These are phyloP conservation scores for Listronotus oregonensis DNA, from an alignment of 1,140 invertebrate genomes.

Conservation along the genomic window DNA sequence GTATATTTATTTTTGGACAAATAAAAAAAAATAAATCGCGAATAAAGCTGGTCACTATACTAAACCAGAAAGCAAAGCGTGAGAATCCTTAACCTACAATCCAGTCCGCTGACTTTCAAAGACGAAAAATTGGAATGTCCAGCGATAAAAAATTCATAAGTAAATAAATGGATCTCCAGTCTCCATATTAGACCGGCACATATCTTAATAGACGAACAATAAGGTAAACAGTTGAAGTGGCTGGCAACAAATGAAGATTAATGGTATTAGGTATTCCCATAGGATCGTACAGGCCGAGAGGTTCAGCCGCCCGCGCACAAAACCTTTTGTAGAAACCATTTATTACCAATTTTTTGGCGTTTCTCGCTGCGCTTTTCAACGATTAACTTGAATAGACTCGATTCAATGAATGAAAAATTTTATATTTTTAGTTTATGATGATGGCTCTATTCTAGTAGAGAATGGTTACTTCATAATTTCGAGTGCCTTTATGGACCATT, in stretches of 20 bases:
- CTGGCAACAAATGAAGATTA: constrained; percentile 53
- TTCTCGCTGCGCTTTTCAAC: constrained; percentile 46
- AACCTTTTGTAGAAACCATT: constrained; percentile 40
- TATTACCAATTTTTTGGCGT: constrained; percentile 47
- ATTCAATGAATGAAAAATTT: constrained; percentile 37
- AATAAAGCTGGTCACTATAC: no score
- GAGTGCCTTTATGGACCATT: constrained; percentile 41
- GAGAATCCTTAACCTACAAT: no score
- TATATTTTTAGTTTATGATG: constrained; percentile 48
- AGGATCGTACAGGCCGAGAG: constrained; percentile 32
- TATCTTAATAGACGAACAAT: constrained; percentile 44
- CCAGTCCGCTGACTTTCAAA: background rate
- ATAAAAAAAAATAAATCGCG: no score
- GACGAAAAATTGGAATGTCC: background rate
- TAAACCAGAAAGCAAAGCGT: no score
- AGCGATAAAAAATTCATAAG: constrained; percentile 4
- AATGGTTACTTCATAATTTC: constrained; percentile 44
- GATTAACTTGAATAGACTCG: constrained; percentile 18
- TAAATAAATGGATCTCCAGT: background rate
- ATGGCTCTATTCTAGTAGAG: constrained; percentile 28
- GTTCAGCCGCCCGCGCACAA: constrained; percentile 41
- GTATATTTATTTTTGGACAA: no score
- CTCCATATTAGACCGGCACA: constrained; percentile 4
- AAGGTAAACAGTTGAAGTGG: constrained; percentile 50
- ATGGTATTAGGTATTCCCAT: constrained; percentile 47